These are phyloP conservation scores for Microcebus murinus DNA, from an alignment of 2,113 vertebrate species.

Conservation along the genomic window DNA sequence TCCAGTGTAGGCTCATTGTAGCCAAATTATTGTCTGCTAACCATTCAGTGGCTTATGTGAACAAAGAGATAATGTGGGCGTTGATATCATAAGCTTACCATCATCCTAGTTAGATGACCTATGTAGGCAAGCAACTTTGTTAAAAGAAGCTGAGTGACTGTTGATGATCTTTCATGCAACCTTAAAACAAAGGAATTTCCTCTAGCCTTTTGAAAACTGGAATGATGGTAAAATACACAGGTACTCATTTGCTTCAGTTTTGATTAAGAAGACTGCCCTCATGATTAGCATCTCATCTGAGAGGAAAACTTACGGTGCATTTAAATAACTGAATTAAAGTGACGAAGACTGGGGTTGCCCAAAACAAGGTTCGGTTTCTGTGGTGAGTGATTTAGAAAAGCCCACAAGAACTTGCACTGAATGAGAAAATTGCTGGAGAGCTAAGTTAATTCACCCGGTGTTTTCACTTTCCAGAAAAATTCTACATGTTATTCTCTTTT, in stretches of 20 bases:
- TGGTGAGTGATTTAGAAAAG: conserved; percentile 64
- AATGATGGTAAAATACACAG: neutral
- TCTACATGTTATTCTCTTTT: neutral
- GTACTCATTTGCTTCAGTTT: conserved; percentile 79
- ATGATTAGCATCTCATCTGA: conserved; percentile 59
- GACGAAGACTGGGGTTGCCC: conserved; percentile 78
- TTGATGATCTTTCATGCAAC: neutral
- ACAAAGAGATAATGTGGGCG: neutral
- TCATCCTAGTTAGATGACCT: neutral
- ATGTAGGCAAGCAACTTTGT: neutral
- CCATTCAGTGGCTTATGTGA: neutral
- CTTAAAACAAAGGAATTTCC: neutral
- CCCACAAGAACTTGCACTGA: conserved; percentile 49
- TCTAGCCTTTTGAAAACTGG: neutral
- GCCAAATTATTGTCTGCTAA: neutral
- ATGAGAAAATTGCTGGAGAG: conserved; percentile 60
- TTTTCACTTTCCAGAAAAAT: conserved; percentile 62
- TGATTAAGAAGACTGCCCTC: conserved; percentile 70
- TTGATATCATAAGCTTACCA: neutral
- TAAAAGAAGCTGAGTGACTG: neutral
- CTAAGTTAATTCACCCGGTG: neutral
- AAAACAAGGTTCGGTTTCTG: conserved; percentile 47
- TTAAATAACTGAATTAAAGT: conserved; percentile 73
- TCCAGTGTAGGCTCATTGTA: neutral
- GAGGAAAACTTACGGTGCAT: conserved; percentile 68